phyloP scores from a whole-genome alignment of 2,888 invertebrate genomes.

The Parascotia fuliginaria region DNA sequence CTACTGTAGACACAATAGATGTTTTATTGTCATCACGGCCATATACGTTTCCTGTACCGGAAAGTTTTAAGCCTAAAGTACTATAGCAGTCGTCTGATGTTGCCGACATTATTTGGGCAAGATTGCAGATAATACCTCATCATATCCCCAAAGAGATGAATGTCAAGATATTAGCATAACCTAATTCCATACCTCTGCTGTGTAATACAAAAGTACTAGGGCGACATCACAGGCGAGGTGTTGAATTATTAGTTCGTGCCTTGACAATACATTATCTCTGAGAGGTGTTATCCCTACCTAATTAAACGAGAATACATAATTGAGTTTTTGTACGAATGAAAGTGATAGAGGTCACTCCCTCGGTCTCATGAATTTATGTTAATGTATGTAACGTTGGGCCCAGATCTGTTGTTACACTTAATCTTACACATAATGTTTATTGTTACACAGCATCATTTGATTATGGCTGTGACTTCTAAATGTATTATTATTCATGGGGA shows the following conservation, averaged over 20 bases:
- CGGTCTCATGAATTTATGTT: slow-evolving; percentile 25
- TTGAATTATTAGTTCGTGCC: slow-evolving; percentile 28
- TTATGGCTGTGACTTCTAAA: not conserved
- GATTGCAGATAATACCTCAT: not conserved
- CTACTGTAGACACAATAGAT: no score
- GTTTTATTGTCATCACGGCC: no score
- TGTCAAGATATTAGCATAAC: not conserved
- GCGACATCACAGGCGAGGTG: slow-evolving; percentile 18
- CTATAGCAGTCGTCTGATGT: no score
- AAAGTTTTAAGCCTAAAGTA: no score
- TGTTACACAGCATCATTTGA: not conserved
- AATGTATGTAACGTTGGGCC: slow-evolving; percentile 10
- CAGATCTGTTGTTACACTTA: not conserved
- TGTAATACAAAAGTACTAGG: not conserved
- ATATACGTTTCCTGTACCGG: no score
- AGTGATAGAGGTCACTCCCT: slow-evolving; percentile 33
- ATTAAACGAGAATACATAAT: slow-evolving; percentile 43
- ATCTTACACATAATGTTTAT: not conserved
- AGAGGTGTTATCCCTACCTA: slow-evolving; percentile 22
- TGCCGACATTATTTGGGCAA: not conserved
- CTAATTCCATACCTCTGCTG: not conserved
- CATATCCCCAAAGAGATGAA: not conserved
- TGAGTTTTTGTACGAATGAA: slow-evolving; percentile 36
- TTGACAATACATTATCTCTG: slow-evolving; percentile 34
- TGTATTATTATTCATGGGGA: no score